A percentile compares a stretch with the other conserved stretches of the same genome.
Conservation (phyloP, 2,888 invertebrate species). For the Acleris laterana region DNA sequence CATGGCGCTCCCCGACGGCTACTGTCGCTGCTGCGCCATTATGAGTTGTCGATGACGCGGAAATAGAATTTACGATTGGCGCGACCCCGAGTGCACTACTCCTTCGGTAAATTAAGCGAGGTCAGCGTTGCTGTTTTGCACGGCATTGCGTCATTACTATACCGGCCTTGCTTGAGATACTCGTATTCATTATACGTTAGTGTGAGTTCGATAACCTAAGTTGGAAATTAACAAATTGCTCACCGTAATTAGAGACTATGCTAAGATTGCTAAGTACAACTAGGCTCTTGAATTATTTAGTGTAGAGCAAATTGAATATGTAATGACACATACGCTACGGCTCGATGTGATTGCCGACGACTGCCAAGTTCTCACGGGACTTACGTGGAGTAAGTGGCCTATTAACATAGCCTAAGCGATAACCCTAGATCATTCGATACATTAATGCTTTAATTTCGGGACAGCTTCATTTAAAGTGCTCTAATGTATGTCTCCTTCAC, state of each 20-base stretch:
- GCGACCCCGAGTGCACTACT: conserved; percentile 54
- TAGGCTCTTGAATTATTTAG: conserved; percentile 69
- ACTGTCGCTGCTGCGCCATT: conserved; percentile 45
- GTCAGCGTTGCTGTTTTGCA: conserved; percentile 57
- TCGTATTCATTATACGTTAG: conserved; percentile 48
- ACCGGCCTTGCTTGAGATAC: conserved; percentile 66
- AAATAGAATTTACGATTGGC: conserved; percentile 70
- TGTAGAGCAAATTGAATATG: conserved; percentile 50
- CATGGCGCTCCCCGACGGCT: conserved; percentile 43
- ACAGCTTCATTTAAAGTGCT: no score
- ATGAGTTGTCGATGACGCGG: conserved; percentile 67
- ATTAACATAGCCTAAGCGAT: conserved; percentile 47
- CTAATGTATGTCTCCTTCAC: no score
- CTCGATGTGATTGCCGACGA: conserved; percentile 63
- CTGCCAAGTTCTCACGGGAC: conserved; percentile 73
- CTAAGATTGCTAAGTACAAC: conserved; percentile 56
- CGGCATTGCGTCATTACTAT: conserved; percentile 63
- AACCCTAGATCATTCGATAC: background rate
- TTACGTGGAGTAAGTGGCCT: conserved; percentile 49
- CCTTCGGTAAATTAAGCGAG: conserved; percentile 64
- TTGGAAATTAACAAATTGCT: conserved; percentile 66
- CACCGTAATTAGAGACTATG: conserved; percentile 67
- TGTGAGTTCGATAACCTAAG: conserved; percentile 63
- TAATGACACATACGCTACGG: conserved; percentile 52
- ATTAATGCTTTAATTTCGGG: background rate